Evolutionary conservation across 2,113 vertebrate genomes (phyloP), one percentile per base, ranked within the genome.

Genomic region (Planiliza haematocheilus): DNA sequence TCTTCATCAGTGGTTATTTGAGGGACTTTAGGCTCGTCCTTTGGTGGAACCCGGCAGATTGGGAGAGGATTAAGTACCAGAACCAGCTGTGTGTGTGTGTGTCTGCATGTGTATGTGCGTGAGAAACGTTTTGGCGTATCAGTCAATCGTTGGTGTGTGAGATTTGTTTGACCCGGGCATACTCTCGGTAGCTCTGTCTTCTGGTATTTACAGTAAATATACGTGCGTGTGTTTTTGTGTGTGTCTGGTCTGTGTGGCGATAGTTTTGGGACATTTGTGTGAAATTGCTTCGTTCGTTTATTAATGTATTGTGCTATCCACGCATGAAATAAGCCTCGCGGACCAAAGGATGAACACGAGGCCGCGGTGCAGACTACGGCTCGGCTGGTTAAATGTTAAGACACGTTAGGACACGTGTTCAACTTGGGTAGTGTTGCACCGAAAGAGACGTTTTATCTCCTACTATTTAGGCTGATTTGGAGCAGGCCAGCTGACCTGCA

Each of bases 161-260:
- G 62, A 79, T 59, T 56, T 49, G 48, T 79, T 49, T 73, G 61
- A 67, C 71, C 79, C 66, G 67, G 50, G 83, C 83, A 75, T 65
- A 67, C 30, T 76, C 49, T 81, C 49, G 68, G 63, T 66, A 68
- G 61, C 74, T 79, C 63, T 73, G 45, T 75, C 80, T 37, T 84
- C 65, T 83, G 70, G 77, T 86, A 90, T 90, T 85, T 89, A 90
- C 89, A 89, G 57, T 77, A 65, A 69, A 82, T 79, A 70, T 79
- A 74, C 70, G 52, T 78, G 81, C 18, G 3, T 62, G 11, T 43
- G 59, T 24, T 18, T 10, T 46, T 43, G 17, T 50, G 18, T 49
- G 39, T 63, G 43, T 68, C 41, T 86, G 65, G 70, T 66, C 57
- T 83, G 79, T 80, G 62, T 24, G 4, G 59, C 20, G 36, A 70